A percentile compares a stretch with the other conserved stretches of the same genome.
Evolutionary conservation across 1,140 invertebrate genomes (phyloP).

Genomic region (Nylanderia fulva): DNA sequence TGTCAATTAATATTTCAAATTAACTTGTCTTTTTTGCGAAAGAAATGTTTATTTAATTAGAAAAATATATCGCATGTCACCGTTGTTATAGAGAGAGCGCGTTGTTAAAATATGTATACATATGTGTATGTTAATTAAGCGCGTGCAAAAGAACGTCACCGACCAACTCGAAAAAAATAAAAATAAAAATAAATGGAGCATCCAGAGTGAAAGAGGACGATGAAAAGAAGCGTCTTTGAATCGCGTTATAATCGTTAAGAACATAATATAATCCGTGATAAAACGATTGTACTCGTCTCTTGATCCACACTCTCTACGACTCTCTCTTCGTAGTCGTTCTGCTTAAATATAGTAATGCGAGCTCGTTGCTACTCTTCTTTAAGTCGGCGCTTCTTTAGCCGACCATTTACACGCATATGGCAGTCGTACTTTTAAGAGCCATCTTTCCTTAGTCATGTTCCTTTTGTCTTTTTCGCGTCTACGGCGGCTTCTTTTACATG

Average conservation of each 20-base stretch:
- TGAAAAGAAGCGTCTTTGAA: slow-evolving; percentile 26
- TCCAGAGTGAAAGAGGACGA: not conserved
- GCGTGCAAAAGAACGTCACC: not conserved
- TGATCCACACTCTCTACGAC: slow-evolving; percentile 32
- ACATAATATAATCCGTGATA: slow-evolving; percentile 60
- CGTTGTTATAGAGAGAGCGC: not conserved
- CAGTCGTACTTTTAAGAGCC: slow-evolving; percentile 41
- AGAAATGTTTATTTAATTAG: not conserved
- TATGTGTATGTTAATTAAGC: slow-evolving; percentile 31
- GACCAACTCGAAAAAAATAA: not conserved
- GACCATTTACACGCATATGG: slow-evolving; percentile 20
- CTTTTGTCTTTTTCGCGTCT: slow-evolving; percentile 26
- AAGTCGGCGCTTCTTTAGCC: slow-evolving; percentile 41
- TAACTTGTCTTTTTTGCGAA: not conserved
- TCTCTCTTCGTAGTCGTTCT: slow-evolving; percentile 36
- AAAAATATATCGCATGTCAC: not conserved
- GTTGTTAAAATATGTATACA: slow-evolving; percentile 2
- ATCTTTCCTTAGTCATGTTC: slow-evolving; percentile 41
- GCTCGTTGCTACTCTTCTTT: slow-evolving; percentile 2
- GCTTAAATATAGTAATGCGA: slow-evolving; percentile 46
- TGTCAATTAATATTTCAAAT: not conserved
- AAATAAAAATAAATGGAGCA: not conserved
- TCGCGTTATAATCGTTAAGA: not conserved
- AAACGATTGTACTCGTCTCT: slow-evolving; percentile 63
- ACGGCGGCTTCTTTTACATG: slow-evolving; percentile 35